These are phyloP conservation scores for Alosa sapidissima DNA, from an alignment of 2,797 vertebrate genomes.

Conservation along the genomic window DNA sequence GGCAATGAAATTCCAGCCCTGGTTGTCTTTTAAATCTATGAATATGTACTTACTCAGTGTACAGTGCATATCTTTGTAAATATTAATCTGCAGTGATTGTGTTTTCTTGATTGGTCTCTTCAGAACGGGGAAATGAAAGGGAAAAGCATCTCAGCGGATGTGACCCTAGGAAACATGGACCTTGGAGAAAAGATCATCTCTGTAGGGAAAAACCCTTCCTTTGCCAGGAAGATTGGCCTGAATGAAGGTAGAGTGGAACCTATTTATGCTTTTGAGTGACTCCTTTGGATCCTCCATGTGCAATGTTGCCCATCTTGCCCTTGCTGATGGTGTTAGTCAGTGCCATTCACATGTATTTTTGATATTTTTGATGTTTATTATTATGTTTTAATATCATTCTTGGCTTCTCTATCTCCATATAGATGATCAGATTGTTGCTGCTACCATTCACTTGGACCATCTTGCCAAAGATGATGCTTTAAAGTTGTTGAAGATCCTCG, in stretches of 20 bases:
- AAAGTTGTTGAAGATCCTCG: conserved; percentile 68
- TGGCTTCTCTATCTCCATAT: conserved; percentile 37
- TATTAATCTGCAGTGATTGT: background rate
- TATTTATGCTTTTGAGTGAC: background rate
- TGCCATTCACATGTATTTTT: background rate
- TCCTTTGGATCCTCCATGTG: background rate
- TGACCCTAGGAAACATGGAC: conserved; percentile 57
- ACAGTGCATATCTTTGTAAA: background rate
- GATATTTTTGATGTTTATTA: background rate
- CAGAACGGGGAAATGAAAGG: conserved; percentile 56
- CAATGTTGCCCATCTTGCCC: background rate
- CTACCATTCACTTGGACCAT: conserved; percentile 75
- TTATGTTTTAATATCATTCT: background rate
- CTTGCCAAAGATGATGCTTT: conserved; percentile 67
- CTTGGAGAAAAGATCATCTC: conserved; percentile 52
- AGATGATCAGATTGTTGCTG: conserved; percentile 73
- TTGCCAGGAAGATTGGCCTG: background rate
- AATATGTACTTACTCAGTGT: background rate
- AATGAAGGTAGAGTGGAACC: conserved; percentile 1
- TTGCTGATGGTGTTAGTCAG: background rate
- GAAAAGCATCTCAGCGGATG: conserved; percentile 53
- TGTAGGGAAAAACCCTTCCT: background rate
- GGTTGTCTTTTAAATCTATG: background rate
- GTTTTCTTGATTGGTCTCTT: conserved; percentile 18
- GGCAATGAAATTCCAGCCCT: no score